Conservation (phyloP, 2,113 vertebrate genomes). For the Albula glossodonta region DNA sequence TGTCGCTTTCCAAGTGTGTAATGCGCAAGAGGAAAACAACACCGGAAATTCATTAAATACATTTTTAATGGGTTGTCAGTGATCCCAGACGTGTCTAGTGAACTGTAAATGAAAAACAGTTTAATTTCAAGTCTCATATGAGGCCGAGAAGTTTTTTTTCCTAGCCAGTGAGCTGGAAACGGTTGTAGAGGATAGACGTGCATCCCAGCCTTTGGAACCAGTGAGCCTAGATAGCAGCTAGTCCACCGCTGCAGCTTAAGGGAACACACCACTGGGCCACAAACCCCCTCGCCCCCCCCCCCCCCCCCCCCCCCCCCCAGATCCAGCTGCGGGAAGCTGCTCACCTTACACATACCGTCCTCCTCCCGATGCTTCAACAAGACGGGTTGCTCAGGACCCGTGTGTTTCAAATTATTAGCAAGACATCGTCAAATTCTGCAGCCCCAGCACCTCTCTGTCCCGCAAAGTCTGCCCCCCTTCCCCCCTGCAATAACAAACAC, state of each 20-base stretch:
- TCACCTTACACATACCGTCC: background rate
- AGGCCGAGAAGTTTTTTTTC: background rate
- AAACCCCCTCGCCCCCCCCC: background rate
- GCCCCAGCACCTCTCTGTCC: constrained; percentile 56
- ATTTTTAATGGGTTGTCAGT: background rate
- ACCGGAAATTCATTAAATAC: background rate
- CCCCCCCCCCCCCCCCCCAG: background rate
- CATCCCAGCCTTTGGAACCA: background rate
- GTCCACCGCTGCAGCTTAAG: background rate
- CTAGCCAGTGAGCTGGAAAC: background rate
- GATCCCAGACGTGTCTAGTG: background rate
- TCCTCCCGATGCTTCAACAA: background rate
- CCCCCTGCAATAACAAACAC: constrained; percentile 70
- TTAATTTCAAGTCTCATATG: background rate
- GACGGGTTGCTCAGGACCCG: background rate
- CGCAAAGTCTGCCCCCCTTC: constrained; percentile 50
- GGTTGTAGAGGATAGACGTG: background rate
- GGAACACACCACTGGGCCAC: background rate
- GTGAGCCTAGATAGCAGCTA: background rate
- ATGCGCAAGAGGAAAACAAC: background rate
- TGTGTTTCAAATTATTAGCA: constrained; percentile 39
- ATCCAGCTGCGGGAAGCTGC: background rate
- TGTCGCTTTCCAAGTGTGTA: background rate
- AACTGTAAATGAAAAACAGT: background rate
- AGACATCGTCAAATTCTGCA: constrained; percentile 60